Evolutionary conservation across 2,888 invertebrate species (phyloP), one percentile per base, ranked within the genome.

Genomic region (Drosophila meridiana): DNA sequence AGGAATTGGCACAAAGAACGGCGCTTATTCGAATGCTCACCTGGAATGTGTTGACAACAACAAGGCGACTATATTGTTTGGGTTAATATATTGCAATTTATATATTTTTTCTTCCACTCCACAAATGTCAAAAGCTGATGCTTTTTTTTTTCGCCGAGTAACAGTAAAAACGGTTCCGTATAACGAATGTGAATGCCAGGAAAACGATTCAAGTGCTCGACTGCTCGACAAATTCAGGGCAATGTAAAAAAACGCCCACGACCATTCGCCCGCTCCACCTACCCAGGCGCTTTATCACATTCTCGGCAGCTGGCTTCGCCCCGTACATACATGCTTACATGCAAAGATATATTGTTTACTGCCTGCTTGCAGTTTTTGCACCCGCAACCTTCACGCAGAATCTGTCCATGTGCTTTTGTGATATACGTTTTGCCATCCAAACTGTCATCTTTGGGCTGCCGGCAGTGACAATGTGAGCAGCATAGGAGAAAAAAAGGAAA

Each of bases 361-460:
- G 84, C 68, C 82, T 76, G 59, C 68, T 73, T 87, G 85, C 68
- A 69, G 67, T 75, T 78, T 72, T 73, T 86, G 71, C 52, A 52
- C 26, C 69, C 69, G 69, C 72, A 70, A 61, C 72, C 72, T 77
- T 73, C 69, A 70, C 67, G 47, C 66, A 62, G 68, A 79, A 80
- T 82, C 73, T 82, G 73, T 77, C 81, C 64, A 53, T 69, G 71
- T 73, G 81, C 59, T 65, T 61, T 82, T 74, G 64, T 83, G 84
- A 83, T 87, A 78, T 81, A 87, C 76, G 82, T 72, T 80, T 69
- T 72, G 72, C 78, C 68, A 83, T 83, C 85, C 83, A 73, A 80
- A 73, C 77, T 84, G 84, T 85, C 84, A 85, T 87, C 78, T 76
- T 83, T 87, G 63, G 73, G 68, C 59, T 73, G 56, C 68, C 67